These are phyloP conservation scores for Zhuqinia jingwanae DNA, from an alignment of 2,888 invertebrate species.

Conservation along the genomic window DNA sequence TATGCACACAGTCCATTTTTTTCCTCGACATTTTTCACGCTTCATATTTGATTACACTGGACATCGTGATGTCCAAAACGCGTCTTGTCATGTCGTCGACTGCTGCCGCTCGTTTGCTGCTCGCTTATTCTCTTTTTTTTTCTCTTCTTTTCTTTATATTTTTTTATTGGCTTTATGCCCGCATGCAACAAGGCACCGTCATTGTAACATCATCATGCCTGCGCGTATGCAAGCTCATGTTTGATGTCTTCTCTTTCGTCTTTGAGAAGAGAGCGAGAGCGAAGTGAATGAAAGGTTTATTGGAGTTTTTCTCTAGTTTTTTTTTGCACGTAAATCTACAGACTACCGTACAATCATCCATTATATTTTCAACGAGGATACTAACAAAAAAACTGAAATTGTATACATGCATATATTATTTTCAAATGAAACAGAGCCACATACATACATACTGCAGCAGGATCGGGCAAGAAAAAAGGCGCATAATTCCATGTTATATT, in stretches of 20 bases:
- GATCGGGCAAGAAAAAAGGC: neutral
- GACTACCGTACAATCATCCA: neutral
- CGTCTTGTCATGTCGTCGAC: constrained; percentile 65
- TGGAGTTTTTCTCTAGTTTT: constrained; percentile 8
- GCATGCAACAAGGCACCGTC: constrained; percentile 27
- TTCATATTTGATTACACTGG: constrained; percentile 73
- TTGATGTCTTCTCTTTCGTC: constrained; percentile 52
- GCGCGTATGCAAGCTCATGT: constrained; percentile 22
- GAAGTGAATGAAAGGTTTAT: constrained; percentile 46
- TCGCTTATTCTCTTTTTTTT: constrained; percentile 35
- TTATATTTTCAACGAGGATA: neutral
- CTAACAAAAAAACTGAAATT: no score
- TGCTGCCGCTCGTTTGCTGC: constrained; percentile 48
- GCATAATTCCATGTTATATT: constrained; percentile 4
- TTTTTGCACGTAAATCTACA: constrained; percentile 17
- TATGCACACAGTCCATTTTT: constrained; percentile 53
- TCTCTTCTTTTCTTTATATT: no score
- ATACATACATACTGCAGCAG: neutral
- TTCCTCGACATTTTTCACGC: constrained; percentile 74
- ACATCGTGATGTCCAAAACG: constrained; percentile 62
- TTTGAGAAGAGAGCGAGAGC: neutral
- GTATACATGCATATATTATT: no score
- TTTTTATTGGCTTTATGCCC: constrained; percentile 60
- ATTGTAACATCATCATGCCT: neutral
- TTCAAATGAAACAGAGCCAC: no score